Evolutionary conservation across 2,888 invertebrate genomes (phyloP).

Genomic region (Rhagophthalmus giganteus): DNA sequence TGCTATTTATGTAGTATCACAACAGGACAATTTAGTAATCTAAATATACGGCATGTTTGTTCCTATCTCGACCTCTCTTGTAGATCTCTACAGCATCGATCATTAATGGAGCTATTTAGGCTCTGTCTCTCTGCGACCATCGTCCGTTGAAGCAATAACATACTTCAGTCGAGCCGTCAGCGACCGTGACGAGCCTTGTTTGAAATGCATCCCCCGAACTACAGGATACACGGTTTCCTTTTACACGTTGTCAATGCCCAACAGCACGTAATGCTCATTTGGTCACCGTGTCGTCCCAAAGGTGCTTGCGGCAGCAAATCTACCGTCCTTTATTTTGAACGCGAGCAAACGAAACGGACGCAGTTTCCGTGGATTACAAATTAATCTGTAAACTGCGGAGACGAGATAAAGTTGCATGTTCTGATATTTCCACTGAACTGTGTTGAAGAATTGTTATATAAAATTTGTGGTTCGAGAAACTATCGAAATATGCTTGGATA

Average conservation of each 20-base stretch:
- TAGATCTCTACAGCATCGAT: too few relatives aligned
- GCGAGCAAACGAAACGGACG: conserved; percentile 7
- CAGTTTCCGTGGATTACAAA: conserved; percentile 14
- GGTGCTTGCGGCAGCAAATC: conserved; percentile 26
- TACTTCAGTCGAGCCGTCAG: conserved; percentile 39
- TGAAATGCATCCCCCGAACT: conserved; percentile 49
- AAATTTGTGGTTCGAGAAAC: too few relatives aligned
- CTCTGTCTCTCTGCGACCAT: conserved; percentile 16
- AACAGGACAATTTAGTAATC: too few relatives aligned
- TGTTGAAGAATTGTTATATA: too few relatives aligned
- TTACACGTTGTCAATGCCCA: conserved; percentile 49
- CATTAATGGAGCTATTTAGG: conserved; percentile 27
- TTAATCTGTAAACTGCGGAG: conserved; percentile 9
- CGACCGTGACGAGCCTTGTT: conserved; percentile 45
- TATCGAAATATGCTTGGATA: too few relatives aligned
- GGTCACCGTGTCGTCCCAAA: conserved; percentile 38
- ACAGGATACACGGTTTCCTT: conserved; percentile 49
- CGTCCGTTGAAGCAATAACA: conserved; percentile 22
- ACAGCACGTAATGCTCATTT: conserved; percentile 49
- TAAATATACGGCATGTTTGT: too few relatives aligned
- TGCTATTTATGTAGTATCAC: too few relatives aligned
- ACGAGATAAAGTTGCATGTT: conserved; percentile 28
- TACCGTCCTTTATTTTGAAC: conserved; percentile 8
- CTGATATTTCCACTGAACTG: too few relatives aligned
- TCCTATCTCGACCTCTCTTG: too few relatives aligned